These are phyloP conservation scores for Drosophila multiciliata DNA, from an alignment of 2,888 invertebrate genomes.

Conservation along the genomic window DNA sequence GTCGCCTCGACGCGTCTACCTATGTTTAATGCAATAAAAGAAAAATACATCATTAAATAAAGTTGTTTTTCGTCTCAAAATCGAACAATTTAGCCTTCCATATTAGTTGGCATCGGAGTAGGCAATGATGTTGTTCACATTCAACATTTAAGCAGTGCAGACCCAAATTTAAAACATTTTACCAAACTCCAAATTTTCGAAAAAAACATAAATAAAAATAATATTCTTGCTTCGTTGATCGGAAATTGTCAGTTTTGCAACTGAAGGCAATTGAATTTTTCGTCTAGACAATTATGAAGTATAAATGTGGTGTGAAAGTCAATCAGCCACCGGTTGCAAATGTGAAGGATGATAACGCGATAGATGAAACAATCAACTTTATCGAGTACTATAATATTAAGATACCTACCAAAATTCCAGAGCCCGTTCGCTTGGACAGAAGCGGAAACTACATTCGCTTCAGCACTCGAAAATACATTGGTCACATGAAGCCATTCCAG, in stretches of 20 bases:
- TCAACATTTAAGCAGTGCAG: slow-evolving; percentile 43
- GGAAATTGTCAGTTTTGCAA: slow-evolving; percentile 54
- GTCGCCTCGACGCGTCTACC: slow-evolving; percentile 21
- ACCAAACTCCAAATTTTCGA: slow-evolving; percentile 37
- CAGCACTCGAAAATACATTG: slow-evolving; percentile 46
- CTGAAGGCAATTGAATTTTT: neutral
- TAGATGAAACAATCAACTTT: neutral
- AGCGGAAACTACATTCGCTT: slow-evolving; percentile 8
- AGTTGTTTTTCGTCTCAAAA: neutral
- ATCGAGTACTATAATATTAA: neutral
- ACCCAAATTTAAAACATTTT: slow-evolving; percentile 52
- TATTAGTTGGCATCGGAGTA: slow-evolving; percentile 9
- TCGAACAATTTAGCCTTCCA: neutral
- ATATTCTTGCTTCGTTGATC: slow-evolving; percentile 27
- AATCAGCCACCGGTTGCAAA: slow-evolving; percentile 40
- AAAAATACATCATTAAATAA: neutral
- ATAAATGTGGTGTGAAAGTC: slow-evolving; percentile 55
- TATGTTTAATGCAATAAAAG: slow-evolving; percentile 16
- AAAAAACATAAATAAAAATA: slow-evolving; percentile 41
- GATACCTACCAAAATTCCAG: slow-evolving; percentile 54
- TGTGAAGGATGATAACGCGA: slow-evolving; percentile 8
- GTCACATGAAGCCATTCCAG: slow-evolving; percentile 9
- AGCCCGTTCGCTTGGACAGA: slow-evolving; percentile 29
- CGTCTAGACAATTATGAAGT: slow-evolving; percentile 52
- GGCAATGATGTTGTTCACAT: slow-evolving; percentile 18